Evolutionary conservation across 2,797 vertebrate species (phyloP).

Genomic region (Etheostoma nigrum): DNA sequence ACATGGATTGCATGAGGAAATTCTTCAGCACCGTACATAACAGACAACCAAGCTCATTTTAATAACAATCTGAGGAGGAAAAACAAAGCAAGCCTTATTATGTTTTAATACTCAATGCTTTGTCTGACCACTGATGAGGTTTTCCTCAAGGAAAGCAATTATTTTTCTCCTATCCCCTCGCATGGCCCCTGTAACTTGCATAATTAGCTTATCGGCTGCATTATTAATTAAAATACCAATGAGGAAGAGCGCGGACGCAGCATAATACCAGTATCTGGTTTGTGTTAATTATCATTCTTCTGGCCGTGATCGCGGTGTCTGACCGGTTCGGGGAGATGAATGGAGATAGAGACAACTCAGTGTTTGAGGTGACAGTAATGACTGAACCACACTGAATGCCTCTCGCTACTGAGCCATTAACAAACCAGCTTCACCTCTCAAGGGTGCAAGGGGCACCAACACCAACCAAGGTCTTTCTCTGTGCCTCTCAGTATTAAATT

Average conservation of each 20-base stretch:
- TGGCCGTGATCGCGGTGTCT: slow-evolving; percentile 60
- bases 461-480: background rate
- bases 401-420: slow-evolving; percentile 30
- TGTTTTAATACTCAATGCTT: slow-evolving; percentile 81
- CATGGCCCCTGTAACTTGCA: slow-evolving; percentile 81
- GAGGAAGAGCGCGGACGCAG: slow-evolving; percentile 73
- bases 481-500: slow-evolving; percentile 7
- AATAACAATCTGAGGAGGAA: slow-evolving; percentile 77
- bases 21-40: slow-evolving; percentile 48
- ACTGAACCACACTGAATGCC: slow-evolving; percentile 39
- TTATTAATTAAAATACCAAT: slow-evolving; percentile 86
- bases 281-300: slow-evolving; percentile 82
- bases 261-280: slow-evolving; percentile 74
- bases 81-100: slow-evolving; percentile 79
- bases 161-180: slow-evolving; percentile 74
- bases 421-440: slow-evolving; percentile 7
- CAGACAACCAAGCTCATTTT: slow-evolving; percentile 70
- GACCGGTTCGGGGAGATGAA: slow-evolving; percentile 45
- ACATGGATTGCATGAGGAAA: slow-evolving; percentile 54
- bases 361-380: slow-evolving; percentile 57
- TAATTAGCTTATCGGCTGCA: slow-evolving; percentile 86
- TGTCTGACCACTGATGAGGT: slow-evolving; percentile 79
- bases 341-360: slow-evolving; percentile 61
- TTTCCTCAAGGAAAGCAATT: slow-evolving; percentile 86
- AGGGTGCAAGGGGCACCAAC: slow-evolving; percentile 9